Base-by-base conservation (phyloP, 2,797 vertebrate genomes). In the Ctenopoma multispine region DNA sequence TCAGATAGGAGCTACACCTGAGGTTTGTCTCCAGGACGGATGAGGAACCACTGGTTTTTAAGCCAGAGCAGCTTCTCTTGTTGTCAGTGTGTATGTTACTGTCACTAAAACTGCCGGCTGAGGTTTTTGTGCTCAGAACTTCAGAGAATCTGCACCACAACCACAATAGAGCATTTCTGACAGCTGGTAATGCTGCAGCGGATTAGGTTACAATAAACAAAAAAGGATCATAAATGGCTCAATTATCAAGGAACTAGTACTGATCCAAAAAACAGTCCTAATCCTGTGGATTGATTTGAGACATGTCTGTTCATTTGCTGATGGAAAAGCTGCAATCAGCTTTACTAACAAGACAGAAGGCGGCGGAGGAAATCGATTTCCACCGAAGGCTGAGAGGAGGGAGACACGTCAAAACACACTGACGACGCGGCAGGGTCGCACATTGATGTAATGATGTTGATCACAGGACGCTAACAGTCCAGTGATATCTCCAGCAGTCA, bases 141-240 rank as follows among this genome's bases (percentile, higher is more conserved):
- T 77, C 49, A 40, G 49, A 65, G 23, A 40, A 44, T 66, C 53
- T 47, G 48, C 34, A 13, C 61, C 23, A 34, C 14, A 54, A 15
- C 14, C 49, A 1, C 53, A 36, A 1, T 1, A 5, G 18, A 56
- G 48, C 50, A 11, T 23, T 34, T 21, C 34, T 47, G 21, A 60
- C 40, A 69, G 76, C 36, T 15, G 1, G 20, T 7, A 46, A 2
- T 21, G 31, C 60, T 70, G 20, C 69, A 46, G 36, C 57, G 81
- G 62, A 77, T 79, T 68, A 81, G 34, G 21, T 69, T n/a, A 36
- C 76, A 69, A 77, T 80, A 73, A 70, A 57, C 58, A 31, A 75
- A 56, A 59, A 41, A 41, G 71, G 68, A 80, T 85, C 72, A 82
- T 69, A 66, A 63, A 75, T 43, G 24, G 72, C 84, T 82, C 59